Base-by-base conservation (phyloP, 2,888 invertebrate genomes). In the Athetis lepigone region DNA sequence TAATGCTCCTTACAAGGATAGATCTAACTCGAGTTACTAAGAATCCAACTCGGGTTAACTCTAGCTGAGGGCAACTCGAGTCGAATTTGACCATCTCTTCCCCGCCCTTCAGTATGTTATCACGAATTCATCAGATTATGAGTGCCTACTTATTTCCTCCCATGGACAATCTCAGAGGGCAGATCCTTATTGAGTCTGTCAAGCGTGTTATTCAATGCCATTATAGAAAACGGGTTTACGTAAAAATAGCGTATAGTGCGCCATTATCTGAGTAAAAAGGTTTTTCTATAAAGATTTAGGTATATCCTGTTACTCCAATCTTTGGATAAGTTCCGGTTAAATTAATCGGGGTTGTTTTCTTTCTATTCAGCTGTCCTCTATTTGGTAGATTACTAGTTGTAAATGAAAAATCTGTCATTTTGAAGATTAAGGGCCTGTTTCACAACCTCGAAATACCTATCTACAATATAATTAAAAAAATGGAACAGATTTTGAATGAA, bases 181-280 rank as follows among this genome's bases (percentile, higher is more conserved):
- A 13, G 33, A 56, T 8, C 63, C 37, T 56, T 46, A 66, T 56
- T 37, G 67, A 55, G 45, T 39, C 42, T 7, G 25, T 37, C 33
- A 60, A 39, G 69, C 65, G 65, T 66, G 61, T 39, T 69, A 69
- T 60, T 69, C 60, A 60, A 69, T 64, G 33, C 45, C 56, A 64
- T 64, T 64, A 64, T 56, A 55, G 67, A 23, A 45, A 66, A 64
- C 37, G 37, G 63, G 57, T 64, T 67, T 67, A 67, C 67, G 67
- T 45, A 39, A 56, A 62, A 63, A 64, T 45, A 27, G 19, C 33
- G 21, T 56, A 36, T 40, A 57, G 46, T 67, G 55, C 33, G 18
- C 21, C 33, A 69, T 69, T 59, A 60, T 59, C 16, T 18, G 37
- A 37, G 19, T 8, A 45, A 66, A 66, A 69, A 60, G 65, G 69